Evolutionary conservation across 2,888 invertebrate species (phyloP), one percentile per base, ranked within the genome.

Genomic region (Nymphalis c-album): DNA sequence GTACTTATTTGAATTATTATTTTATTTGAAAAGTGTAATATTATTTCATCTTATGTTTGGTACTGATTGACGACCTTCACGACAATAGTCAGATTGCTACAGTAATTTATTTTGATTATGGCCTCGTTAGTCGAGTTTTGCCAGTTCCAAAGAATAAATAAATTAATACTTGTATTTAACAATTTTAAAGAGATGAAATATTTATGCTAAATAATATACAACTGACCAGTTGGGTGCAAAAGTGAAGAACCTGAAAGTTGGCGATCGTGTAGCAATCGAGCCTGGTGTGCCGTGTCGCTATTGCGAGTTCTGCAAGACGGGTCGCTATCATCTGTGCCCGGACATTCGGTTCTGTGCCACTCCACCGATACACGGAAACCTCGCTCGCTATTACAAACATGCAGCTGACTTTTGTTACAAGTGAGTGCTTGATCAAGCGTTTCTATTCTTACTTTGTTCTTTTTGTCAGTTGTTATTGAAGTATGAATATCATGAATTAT

Each of bases 321-420:
- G 99, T 51, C 93, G 94, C 69, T 99, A 99, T 90, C 98, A 99
- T 89, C 93, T 99, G 55, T 99, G 99, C 76, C 93, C 94, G 0
- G 96, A 97, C 64, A 96, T 99, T 86, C 81, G 92, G 64, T 99
- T 98, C 91, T 97, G 97, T 86, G 98, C 98, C n/a, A 98, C 98
- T 0, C 99, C 99, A 1, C 99, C 99, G 0, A 90, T 94, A 64
- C 95, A 99, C 92, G 99, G 99, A 64, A 98, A 96, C 85, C 93
- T 99, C 35, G 94, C 95, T 59, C 94, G 96, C 78, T 98, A 94
- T 86, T 98, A 97, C 87, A 95, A 95, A 53, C 99, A 99, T 81
- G 96, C 97, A 7, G 97, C 97, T 8, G 97, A 97, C 85, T 97
- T 97, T 86, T 97, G 97, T 80, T 96, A 93, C 88, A 97, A 97